Evolutionary conservation across 2,797 vertebrate genomes (phyloP), one percentile per base, ranked within the genome.

Genomic region (Cuniculus paca): DNA sequence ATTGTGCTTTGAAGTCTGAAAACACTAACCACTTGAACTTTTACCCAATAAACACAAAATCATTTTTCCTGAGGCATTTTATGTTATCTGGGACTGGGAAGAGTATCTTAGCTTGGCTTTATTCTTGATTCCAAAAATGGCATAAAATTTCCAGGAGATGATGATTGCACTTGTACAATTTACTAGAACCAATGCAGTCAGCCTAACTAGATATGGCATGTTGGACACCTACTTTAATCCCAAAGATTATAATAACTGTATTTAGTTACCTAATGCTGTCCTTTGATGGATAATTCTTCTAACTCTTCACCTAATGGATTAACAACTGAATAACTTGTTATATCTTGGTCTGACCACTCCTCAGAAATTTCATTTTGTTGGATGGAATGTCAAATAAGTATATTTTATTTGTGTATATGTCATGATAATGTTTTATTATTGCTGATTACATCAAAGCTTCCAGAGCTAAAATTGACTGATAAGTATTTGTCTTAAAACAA

Each of bases 11-110:
- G 52, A 95, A 92, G 39, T 91, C 83, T 75, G 70, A 36, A 95
- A 96, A 82, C n/a, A 93, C 20, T 80, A 81, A 39, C 50, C 52
- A 54, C 77, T 93, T 89, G n/a, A 91, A 91, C 74, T 94, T 92
- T 77, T 20, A 68, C 45, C 70, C 17, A 72, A 78, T 65, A 94
- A 89, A 81, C 13, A 83, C 8, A 91, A 82, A 90, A 56, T 70
- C 8, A 22, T 75, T 93, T 95, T 63, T 72, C 54, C 50, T 13
- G 72, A 20, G 4, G 16, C n/a, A 10, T 31, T 75, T 8, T 34
- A 70, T 7, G 22, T 65, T 84, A 70, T 82, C 54, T 54, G 68
- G 24, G n/a, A 28, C 39, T 84, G 22, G 22, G 81, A 63, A 74
- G 9, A 10, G 24, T 63, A 31, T 31, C 61, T 88, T 58, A n/a